Evolutionary conservation across 2,888 invertebrate species (phyloP), one percentile per base, ranked within the genome.

Genomic region (Physocephala rufipes): DNA sequence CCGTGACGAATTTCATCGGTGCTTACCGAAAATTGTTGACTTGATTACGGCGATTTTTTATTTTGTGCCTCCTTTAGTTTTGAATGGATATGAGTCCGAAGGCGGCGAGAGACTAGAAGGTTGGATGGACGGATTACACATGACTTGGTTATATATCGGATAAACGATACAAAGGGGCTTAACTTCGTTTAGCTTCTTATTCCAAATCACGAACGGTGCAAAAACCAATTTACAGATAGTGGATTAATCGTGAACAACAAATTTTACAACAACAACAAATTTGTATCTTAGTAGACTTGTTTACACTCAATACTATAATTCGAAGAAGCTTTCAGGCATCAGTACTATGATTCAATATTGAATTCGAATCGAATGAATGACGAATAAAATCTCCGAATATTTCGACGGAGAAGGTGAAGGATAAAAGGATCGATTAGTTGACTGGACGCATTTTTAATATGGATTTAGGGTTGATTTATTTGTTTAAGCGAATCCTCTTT

Each of bases 401-500:
- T n/a, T n/a, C n/a, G n/a, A n/a, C n/a, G n/a, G n/a, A n/a, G n/a
- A n/a, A n/a, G n/a, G n/a, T n/a, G n/a, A n/a, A n/a, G n/a, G n/a
- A n/a, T n/a, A n/a, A n/a, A n/a, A n/a, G n/a, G 59, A 55, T 15
- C 28, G 24, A 24, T 24, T 47, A 47, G 63, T 21, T 36, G 13
- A 43, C 24, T 24, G n/a, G n/a, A n/a, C n/a, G n/a, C n/a, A n/a
- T n/a, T 53, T 19, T 2, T 24, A 12, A 1, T 2, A 13, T 53
- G 53, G 73, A 78, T 77, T 73, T 76, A 75, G 75, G 78, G 78
- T 70, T 67, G 77, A 58, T 74, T 71, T 79, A 74, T 81, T 80
- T 79, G 79, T 78, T 80, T 80, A 78, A 74, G 75, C 76, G 78
- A 80, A 75, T 74, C 74, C 74, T 75, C 75, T 77, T 74, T 80